Percentiles rank a stretch among this genome's conserved stretches.
Evolutionary conservation across 1,140 invertebrate genomes (phyloP).

Genomic region (Formica exsecta): DNA sequence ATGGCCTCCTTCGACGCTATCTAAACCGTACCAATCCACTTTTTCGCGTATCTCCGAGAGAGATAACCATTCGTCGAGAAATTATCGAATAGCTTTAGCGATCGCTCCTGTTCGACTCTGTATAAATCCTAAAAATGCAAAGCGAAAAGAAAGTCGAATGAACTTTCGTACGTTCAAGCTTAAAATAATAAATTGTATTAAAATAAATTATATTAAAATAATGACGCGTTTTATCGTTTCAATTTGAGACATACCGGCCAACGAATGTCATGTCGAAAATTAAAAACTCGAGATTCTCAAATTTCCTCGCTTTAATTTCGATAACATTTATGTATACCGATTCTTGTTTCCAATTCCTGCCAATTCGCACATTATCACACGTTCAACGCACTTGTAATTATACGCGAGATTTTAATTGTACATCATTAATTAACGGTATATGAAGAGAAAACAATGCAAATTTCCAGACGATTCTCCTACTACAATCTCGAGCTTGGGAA

Average conservation of each 20-base stretch:
- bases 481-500: too few relatives aligned
- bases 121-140: too few relatives aligned
- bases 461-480: too few relatives aligned
- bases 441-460: too few relatives aligned
- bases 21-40: slow-evolving; percentile 36
- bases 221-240: too few relatives aligned
- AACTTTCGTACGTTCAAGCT: too few relatives aligned
- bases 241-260: too few relatives aligned
- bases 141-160: too few relatives aligned
- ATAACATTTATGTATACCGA: not conserved
- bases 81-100: not conserved
- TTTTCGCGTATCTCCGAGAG: slow-evolving; percentile 29
- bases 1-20: slow-evolving; percentile 41
- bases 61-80: not conserved
- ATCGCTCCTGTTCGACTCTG: too few relatives aligned
- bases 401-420: not conserved
- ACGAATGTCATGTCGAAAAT: not conserved
- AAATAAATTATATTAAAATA: too few relatives aligned
- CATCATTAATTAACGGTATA: too few relatives aligned
- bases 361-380: not conserved
- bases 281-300: not conserved
- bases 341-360: not conserved
- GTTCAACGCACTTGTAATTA: not conserved
- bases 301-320: not conserved
- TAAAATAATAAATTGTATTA: too few relatives aligned